Percentiles rank a stretch among this genome's conserved stretches.
These are phyloP conservation scores for Ridgeia piscesae DNA, from an alignment of 1,140 invertebrate species.

Conservation along the genomic window DNA sequence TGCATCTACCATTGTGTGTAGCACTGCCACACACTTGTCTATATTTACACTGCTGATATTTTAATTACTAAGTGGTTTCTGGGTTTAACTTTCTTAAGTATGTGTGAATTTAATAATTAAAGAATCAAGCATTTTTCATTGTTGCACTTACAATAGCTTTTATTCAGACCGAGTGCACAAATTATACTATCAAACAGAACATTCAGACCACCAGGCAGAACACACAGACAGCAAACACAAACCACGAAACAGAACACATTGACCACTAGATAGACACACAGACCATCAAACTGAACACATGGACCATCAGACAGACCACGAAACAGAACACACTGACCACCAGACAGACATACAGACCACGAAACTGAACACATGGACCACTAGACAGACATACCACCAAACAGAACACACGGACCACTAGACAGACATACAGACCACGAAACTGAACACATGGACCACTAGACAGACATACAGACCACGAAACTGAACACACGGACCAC, in stretches of 20 bases:
- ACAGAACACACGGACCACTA: not conserved
- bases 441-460: not conserved
- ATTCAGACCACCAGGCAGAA: not conserved
- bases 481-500: too few species aligned
- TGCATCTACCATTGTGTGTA: too few species aligned
- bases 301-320: not conserved
- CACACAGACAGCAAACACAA: not conserved
- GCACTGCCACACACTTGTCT: too few species aligned
- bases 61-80: too few species aligned
- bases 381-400: not conserved
- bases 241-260: not conserved
- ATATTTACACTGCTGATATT: too few species aligned
- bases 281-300: not conserved
- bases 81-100: too few species aligned
- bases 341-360: not conserved
- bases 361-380: not conserved
- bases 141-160: too few species aligned
- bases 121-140: too few species aligned
- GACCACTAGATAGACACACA: not conserved
- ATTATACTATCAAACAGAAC: too few species aligned
- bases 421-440: too few species aligned
- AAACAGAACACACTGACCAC: not conserved
- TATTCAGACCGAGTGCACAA: too few species aligned
- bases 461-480: not conserved
- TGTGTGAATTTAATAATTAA: too few species aligned